Conservation (phyloP, 2,888 invertebrate species). For the Biston stratarius region DNA sequence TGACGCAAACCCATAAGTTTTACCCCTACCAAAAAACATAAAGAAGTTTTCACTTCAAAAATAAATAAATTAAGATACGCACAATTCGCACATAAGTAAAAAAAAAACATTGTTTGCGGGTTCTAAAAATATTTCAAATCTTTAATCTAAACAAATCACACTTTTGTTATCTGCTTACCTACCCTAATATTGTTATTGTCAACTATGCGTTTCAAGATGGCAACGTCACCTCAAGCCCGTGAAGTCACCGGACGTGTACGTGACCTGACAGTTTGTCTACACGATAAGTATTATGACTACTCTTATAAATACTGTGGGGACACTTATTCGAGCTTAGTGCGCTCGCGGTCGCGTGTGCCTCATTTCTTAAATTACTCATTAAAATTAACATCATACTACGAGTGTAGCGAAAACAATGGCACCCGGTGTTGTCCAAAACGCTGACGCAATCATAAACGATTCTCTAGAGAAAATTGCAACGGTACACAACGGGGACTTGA, state of each 20-base stretch:
- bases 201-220: background rate
- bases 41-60: too few species aligned
- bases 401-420: slow-evolving; percentile 62
- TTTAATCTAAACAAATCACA: background rate
- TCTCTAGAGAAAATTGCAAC: slow-evolving; percentile 52
- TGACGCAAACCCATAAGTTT: too few species aligned
- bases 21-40: too few species aligned
- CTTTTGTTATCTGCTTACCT: background rate
- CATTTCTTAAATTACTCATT: slow-evolving; percentile 38
- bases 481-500: slow-evolving; percentile 50
- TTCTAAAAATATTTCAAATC: background rate
- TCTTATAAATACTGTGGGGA: slow-evolving; percentile 73
- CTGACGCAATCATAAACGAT: slow-evolving; percentile 62
- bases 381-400: slow-evolving; percentile 4
- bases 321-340: slow-evolving; percentile 66
- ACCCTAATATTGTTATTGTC: slow-evolving; percentile 1
- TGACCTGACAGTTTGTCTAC: slow-evolving; percentile 47
- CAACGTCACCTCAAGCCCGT: slow-evolving; percentile 27
- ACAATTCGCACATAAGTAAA: too few species aligned
- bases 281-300: slow-evolving; percentile 63
- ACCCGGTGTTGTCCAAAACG: slow-evolving; percentile 70
- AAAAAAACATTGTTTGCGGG: background rate
- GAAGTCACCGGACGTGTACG: slow-evolving; percentile 31
- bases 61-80: too few species aligned
- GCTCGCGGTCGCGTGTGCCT: slow-evolving; percentile 62